Evolutionary conservation across 92 coral and sea anemone genomes (phyloP).

Genomic region (Bergia sp.): DNA sequence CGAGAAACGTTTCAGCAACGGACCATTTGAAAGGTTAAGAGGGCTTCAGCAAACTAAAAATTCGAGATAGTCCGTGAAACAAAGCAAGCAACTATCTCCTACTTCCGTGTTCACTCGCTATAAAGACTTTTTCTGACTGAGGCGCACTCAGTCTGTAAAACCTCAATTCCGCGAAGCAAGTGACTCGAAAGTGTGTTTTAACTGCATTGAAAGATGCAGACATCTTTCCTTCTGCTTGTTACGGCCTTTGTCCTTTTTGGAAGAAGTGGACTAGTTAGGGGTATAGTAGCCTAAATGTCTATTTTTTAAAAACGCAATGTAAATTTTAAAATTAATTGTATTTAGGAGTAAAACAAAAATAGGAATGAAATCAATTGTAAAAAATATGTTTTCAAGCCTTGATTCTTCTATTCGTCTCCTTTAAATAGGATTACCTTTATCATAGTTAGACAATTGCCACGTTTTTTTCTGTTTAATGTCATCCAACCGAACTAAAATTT

Average conservation of each 20-base stretch:
- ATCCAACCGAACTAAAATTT: too few species aligned
- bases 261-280: not conserved
- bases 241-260: not conserved
- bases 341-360: not conserved
- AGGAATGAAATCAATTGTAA: not conserved
- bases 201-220: not conserved
- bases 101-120: constrained; percentile 13
- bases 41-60: constrained; percentile 16
- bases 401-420: not conserved
- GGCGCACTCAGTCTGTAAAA: not conserved
- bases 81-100: not conserved
- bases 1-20: constrained; percentile 1
- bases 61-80: not conserved
- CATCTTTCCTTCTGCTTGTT: not conserved
- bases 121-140: not conserved
- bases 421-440: not conserved
- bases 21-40: not conserved
- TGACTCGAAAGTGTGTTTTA: not conserved
- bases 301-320: not conserved
- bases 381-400: too few species aligned
- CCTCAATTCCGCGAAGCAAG: not conserved
- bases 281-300: not conserved
- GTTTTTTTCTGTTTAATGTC: too few species aligned
- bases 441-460: too few species aligned
- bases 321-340: not conserved